phyloP scores from a whole-genome alignment of 2,113 vertebrate species.

The Tragelaphus buxtoni region DNA sequence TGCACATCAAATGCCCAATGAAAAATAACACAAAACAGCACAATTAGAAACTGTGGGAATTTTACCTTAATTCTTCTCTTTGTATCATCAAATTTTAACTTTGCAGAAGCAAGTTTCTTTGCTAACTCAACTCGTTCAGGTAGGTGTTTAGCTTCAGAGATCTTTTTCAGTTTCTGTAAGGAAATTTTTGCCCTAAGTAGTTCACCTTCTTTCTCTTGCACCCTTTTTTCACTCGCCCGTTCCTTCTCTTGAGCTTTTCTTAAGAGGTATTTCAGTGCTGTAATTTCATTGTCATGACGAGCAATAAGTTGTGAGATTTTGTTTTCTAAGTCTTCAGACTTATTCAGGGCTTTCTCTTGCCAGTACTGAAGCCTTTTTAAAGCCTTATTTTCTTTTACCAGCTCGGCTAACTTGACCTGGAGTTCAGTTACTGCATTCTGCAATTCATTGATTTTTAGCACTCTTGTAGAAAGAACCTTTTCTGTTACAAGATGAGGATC shows the following conservation, averaged over 20 bases:
- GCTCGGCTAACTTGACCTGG: slow-evolving; percentile 87
- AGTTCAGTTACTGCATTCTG: slow-evolving; percentile 91
- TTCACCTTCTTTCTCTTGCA: slow-evolving; percentile 88
- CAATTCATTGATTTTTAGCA: slow-evolving; percentile 94
- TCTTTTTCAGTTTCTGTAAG: slow-evolving; percentile 86
- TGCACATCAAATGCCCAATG: background rate
- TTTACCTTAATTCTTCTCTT: slow-evolving; percentile 91
- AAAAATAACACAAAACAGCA: background rate
- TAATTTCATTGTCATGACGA: slow-evolving; percentile 89
- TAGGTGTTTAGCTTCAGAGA: slow-evolving; percentile 89
- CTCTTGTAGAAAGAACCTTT: slow-evolving; percentile 91
- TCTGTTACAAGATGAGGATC: slow-evolving; percentile 93
- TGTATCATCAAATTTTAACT: slow-evolving; percentile 84
- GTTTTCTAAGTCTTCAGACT: slow-evolving; percentile 92
- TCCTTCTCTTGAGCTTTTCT: slow-evolving; percentile 92
- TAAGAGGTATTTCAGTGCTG: slow-evolving; percentile 89
- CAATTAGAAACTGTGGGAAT: background rate
- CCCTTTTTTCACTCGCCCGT: slow-evolving; percentile 82
- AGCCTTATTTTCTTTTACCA: slow-evolving; percentile 93
- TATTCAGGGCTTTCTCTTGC: slow-evolving; percentile 94
- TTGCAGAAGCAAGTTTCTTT: slow-evolving; percentile 85
- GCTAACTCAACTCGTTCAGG: slow-evolving; percentile 90
- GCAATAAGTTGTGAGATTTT: slow-evolving; percentile 92
- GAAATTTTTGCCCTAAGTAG: slow-evolving; percentile 84
- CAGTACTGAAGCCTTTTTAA: slow-evolving; percentile 92